Base-by-base conservation (phyloP, 2,888 invertebrate genomes). In the Acronicta alni region DNA sequence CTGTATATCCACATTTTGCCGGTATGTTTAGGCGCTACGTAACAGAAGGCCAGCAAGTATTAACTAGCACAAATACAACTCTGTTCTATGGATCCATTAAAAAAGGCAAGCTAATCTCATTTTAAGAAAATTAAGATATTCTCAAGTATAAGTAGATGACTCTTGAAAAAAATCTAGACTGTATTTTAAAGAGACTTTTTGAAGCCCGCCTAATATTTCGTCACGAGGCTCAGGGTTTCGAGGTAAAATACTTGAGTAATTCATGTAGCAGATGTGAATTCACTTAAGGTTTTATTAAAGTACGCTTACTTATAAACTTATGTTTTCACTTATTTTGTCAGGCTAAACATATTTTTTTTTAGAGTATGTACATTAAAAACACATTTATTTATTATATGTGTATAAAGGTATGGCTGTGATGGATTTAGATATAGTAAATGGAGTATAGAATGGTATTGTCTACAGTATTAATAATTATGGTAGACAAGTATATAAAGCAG, bases 121-220 rank as follows among this genome's bases (percentile, higher is more conserved):
- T 47, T 56, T 44, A 71, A 52, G 57, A 67, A 71, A 56, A 65
- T 65, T 71, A 65, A 71, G 66, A 32, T 16, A 42, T 51, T 44
- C 38, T 44, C 43, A 45, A 65, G 52, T 20, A 37, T 39, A 56
- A 65, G 55, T 47, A 55, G 32, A 42, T 42, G 51, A 60, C 59
- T 48, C 51, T 59, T 67, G 15, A 54, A 59, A 30, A 67, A 67
- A 72, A 67, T 52, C 41, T 55, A 45, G 41, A 72, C 38, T 67
- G 35, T 48, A 58, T 58, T 68, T 67, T 72, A 18, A 55, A 72
- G 67, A 58, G 46, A 55, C 54, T 67, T 67, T 68, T 66, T 67
- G 58, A 41, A 15, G 41, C 37, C 39, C 26, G 72, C 51, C 52
- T 67, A 37, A 72, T 67, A 59, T 72, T 72, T 68, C 48, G 62